These are phyloP conservation scores for Eulemur rubriventer DNA, from an alignment of 2,797 vertebrate species.

Conservation along the genomic window DNA sequence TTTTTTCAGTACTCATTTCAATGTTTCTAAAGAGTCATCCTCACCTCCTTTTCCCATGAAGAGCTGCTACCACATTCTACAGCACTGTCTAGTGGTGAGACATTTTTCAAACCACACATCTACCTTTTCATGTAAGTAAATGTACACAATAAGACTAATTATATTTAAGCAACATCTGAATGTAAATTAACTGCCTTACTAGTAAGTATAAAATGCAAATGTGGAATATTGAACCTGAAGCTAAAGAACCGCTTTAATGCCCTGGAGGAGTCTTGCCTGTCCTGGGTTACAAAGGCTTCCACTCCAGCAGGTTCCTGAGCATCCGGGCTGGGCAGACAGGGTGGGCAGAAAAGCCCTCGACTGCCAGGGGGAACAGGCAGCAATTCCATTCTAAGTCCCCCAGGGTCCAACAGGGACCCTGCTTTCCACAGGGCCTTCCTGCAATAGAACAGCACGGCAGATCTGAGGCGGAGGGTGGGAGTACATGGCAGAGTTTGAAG, in stretches of 20 bases:
- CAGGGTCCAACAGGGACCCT: not conserved
- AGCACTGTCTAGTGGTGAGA: too few species aligned
- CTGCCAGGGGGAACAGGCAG: not conserved
- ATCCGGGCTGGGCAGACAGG: not conserved
- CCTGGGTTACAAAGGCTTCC: not conserved
- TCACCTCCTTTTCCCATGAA: not conserved
- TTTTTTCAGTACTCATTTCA: not conserved
- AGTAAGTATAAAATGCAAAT: not conserved
- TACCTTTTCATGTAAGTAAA: not conserved
- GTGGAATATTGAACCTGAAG: not conserved
- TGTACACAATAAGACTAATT: not conserved
- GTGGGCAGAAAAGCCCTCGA: not conserved
- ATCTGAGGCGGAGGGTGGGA: not conserved
- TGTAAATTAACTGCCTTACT: not conserved
- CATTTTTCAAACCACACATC: not conserved
- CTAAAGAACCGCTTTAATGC: not conserved
- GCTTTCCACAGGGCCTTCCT: not conserved
- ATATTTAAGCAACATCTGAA: not conserved
- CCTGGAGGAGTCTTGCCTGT: not conserved
- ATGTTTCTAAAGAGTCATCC: not conserved
- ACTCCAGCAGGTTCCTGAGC: not conserved
- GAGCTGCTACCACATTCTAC: not conserved
- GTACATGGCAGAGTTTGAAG: not conserved
- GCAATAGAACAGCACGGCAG: not conserved
- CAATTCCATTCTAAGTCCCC: not conserved